Evolutionary conservation across 2,888 invertebrate species (phyloP).

Genomic region (Aelia acuminata): DNA sequence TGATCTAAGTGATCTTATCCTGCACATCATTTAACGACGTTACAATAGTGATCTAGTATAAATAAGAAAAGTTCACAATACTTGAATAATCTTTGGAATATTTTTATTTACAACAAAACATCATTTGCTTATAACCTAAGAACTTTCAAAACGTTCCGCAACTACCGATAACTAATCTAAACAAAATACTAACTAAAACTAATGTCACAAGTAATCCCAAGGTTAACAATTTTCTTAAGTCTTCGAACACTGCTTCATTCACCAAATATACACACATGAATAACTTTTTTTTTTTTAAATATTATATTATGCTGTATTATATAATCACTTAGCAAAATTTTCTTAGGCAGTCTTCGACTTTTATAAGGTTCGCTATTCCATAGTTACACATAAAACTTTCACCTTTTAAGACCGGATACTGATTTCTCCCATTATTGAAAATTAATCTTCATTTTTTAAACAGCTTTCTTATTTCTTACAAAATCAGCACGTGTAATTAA

Average conservation of each 20-base stretch:
- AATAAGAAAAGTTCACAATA: conserved; percentile 49
- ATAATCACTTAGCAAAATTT: neutral
- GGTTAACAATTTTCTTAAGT: neutral
- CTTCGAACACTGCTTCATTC: neutral
- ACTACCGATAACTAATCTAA: conserved; percentile 25
- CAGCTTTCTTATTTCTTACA: too few relatives aligned
- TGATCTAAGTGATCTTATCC: too few relatives aligned
- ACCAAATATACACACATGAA: neutral
- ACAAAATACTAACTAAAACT: conserved; percentile 46
- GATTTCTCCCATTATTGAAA: too few relatives aligned
- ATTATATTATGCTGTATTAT: neutral
- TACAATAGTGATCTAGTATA: too few relatives aligned
- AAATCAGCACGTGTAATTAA: neutral
- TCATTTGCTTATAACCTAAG: neutral
- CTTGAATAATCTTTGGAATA: conserved; percentile 57
- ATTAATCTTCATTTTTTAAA: too few relatives aligned
- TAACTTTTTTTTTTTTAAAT: too few relatives aligned
- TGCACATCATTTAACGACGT: too few relatives aligned
- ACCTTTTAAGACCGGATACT: too few relatives aligned
- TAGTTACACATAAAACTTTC: neutral
- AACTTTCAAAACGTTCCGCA: neutral
- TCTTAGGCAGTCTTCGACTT: neutral
- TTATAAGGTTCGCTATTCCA: neutral
- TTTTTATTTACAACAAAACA: conserved; percentile 50
- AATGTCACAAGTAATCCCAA: conserved; percentile 42